phyloP scores from a whole-genome alignment of 2,113 vertebrate species.

The Mormoops blainvillei region DNA sequence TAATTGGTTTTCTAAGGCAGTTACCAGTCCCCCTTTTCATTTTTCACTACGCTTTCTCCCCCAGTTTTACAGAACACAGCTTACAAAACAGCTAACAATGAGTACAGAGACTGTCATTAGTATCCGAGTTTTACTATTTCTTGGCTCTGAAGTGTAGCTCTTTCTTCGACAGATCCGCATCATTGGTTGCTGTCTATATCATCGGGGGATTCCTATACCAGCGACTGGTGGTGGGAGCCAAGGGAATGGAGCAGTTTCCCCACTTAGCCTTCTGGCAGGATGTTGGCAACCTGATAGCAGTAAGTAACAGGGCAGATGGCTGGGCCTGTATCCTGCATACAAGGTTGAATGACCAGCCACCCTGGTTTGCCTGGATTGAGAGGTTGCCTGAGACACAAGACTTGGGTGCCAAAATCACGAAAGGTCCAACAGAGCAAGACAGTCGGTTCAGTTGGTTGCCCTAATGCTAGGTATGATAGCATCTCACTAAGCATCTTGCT shows the following conservation, averaged over 20 bases:
- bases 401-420: not conserved
- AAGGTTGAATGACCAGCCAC: not conserved
- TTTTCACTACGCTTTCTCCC: not conserved
- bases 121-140: not conserved
- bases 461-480: not conserved
- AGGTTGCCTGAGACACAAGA: not conserved
- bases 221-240: slow-evolving; percentile 93
- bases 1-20: not conserved
- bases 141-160: not conserved
- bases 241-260: slow-evolving; percentile 96
- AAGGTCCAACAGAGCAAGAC: not conserved
- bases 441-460: not conserved
- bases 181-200: slow-evolving; percentile 88
- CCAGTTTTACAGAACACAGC: not conserved
- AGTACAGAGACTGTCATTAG: not conserved
- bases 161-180: slow-evolving; percentile 80
- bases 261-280: slow-evolving; percentile 95
- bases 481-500: not conserved
- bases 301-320: slow-evolving; percentile 76
- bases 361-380: not conserved
- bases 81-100: not conserved
- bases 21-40: not conserved
- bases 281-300: slow-evolving; percentile 92
- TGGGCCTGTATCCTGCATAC: not conserved
- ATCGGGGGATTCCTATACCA: slow-evolving; percentile 95